phyloP scores from a whole-genome alignment of 2,113 vertebrate species.

The Megaptera novaeangliae region DNA sequence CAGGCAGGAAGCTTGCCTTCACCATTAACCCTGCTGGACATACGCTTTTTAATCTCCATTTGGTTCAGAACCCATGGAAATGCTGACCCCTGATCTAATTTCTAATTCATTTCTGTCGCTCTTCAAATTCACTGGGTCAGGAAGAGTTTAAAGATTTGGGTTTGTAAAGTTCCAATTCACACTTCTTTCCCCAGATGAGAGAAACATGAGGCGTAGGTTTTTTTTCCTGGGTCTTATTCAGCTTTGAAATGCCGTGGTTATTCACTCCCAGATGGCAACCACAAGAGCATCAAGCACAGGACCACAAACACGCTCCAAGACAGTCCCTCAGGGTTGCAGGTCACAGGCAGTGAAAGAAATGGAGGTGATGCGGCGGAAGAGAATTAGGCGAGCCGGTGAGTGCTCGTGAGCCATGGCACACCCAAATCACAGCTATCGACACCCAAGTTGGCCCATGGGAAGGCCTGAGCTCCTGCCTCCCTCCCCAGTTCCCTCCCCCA shows the following conservation, averaged over 20 bases:
- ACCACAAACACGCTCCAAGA: neutral
- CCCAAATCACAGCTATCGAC: neutral
- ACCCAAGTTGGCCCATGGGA: fast-evolving
- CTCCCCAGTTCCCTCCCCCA: no score
- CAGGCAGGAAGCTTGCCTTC: neutral
- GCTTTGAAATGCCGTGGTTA: neutral
- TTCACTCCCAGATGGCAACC: neutral
- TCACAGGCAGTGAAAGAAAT: neutral
- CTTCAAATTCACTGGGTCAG: neutral
- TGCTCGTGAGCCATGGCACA: neutral
- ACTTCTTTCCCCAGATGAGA: neutral
- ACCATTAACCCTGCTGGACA: neutral
- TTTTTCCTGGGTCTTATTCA: neutral
- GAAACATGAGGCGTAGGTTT: neutral
- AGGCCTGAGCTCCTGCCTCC: neutral
- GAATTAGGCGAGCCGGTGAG: neutral
- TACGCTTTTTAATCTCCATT: slow-evolving; percentile 35
- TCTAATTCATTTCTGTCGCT: slow-evolving; percentile 47
- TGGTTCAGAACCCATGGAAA: neutral
- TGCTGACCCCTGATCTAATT: slow-evolving; percentile 36
- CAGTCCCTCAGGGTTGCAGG: neutral
- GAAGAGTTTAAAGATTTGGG: neutral
- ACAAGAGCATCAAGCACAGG: neutral
- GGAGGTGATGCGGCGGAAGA: neutral
- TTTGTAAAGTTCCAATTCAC: neutral